Evolutionary conservation across 23 tunicate genomes (phyloP).

Genomic region (Pegea sp.): DNA sequence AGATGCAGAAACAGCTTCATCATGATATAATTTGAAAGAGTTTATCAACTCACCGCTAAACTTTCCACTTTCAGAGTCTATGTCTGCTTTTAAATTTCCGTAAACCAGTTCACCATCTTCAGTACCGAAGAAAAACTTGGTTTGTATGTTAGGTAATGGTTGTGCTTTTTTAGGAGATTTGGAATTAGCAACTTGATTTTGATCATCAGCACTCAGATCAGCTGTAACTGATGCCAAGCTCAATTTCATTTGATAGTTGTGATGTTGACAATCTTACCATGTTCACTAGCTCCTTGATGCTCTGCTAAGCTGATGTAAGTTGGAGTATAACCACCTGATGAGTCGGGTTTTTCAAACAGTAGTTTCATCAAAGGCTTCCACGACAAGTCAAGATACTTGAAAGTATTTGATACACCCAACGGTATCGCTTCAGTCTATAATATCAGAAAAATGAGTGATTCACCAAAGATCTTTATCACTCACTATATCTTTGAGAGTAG

Average conservation of each 20-base stretch:
- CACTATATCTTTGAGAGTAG: constrained; percentile 1
- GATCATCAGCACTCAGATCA: too few relatives aligned
- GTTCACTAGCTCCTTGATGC: constrained; percentile 39
- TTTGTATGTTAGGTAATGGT: constrained; percentile 13
- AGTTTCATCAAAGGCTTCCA: constrained; percentile 90
- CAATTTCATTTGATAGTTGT: too few relatives aligned
- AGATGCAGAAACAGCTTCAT: too few relatives aligned
- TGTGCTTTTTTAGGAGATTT: constrained; percentile 42
- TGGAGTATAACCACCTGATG: constrained; percentile 59
- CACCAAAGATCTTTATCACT: too few relatives aligned
- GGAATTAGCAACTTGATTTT: too few relatives aligned
- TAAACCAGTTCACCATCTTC: constrained; percentile 87
- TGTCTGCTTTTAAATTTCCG: constrained; percentile 55
- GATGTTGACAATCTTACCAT: constrained; percentile 22
- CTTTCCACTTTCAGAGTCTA: constrained; percentile 80
- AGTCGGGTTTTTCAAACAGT: constrained; percentile 35
- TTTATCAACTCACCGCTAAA: constrained; percentile 39
- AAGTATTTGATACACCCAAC: constrained; percentile 27
- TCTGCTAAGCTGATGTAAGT: constrained; percentile 33
- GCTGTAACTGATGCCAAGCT: constrained; percentile 1
- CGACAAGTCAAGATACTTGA: constrained; percentile 45
- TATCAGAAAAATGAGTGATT: too few relatives aligned
- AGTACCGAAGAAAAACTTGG: constrained; percentile 58
- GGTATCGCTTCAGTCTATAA: too few relatives aligned
- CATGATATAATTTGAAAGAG: too few relatives aligned